phyloP scores from a whole-genome alignment of 2,888 invertebrate genomes.

The Opisthograptis luteolata region DNA sequence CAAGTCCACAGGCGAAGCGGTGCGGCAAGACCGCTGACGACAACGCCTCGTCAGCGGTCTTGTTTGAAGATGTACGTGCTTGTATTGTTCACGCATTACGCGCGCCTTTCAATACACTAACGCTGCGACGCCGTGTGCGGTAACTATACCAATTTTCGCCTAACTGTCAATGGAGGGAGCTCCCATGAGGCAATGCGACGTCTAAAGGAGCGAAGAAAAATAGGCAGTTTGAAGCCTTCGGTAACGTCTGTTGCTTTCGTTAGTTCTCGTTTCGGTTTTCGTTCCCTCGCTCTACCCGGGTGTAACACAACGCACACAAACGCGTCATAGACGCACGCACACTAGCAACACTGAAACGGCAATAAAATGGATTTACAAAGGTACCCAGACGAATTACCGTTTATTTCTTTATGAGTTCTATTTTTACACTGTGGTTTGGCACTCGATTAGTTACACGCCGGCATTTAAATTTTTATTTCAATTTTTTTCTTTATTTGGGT shows the following conservation, averaged over 20 bases:
- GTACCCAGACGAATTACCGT: conserved; percentile 21
- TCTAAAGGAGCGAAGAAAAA: too few relatives aligned
- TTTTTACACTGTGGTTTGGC: conserved; percentile 30
- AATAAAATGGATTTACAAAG: conserved; percentile 29
- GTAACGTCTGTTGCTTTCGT: neutral
- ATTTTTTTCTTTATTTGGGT: neutral
- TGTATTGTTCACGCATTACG: too few relatives aligned
- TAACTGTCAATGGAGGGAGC: too few relatives aligned
- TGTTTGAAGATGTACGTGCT: too few relatives aligned
- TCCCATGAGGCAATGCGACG: too few relatives aligned
- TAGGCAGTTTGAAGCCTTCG: too few relatives aligned
- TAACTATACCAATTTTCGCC: too few relatives aligned
- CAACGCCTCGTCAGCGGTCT: too few relatives aligned
- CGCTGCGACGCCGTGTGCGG: too few relatives aligned
- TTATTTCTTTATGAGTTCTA: conserved; percentile 30
- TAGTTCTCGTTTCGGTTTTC: neutral
- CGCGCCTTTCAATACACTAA: too few relatives aligned
- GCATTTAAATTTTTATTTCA: conserved; percentile 11
- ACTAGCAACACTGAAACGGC: conserved; percentile 38
- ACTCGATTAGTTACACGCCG: conserved; percentile 38
- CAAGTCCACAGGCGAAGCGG: too few relatives aligned
- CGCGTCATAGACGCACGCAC: conserved; percentile 52
- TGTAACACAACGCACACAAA: conserved; percentile 45
- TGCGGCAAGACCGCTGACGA: too few relatives aligned
- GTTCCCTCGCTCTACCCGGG: conserved; percentile 4